Evolutionary conservation across 2,113 vertebrate species (phyloP).

Genomic region (Oreochromis tanganicae): DNA sequence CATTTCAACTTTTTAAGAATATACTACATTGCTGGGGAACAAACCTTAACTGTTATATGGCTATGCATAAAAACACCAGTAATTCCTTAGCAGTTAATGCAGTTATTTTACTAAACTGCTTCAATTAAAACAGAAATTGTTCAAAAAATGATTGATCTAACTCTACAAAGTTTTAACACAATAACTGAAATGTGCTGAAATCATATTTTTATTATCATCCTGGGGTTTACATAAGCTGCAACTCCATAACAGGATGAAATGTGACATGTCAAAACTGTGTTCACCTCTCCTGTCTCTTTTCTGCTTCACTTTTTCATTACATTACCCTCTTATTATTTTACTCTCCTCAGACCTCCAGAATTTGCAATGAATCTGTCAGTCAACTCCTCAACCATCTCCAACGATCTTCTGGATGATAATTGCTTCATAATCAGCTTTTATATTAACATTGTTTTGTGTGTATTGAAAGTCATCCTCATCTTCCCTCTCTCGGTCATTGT

Average conservation of each 20-base stretch:
- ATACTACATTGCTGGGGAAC: too few species aligned
- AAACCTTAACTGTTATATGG: too few species aligned
- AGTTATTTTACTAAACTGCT: too few species aligned
- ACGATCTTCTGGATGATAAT: rapidly evolving
- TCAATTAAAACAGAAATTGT: too few species aligned
- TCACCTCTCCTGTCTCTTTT: not conserved
- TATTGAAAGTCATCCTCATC: not conserved
- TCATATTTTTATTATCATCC: too few species aligned
- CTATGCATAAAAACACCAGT: too few species aligned
- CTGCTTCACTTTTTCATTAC: not conserved
- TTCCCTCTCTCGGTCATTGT: not conserved
- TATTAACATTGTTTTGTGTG: not conserved
- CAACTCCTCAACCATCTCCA: not conserved
- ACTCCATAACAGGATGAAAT: not conserved
- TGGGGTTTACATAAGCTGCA: not conserved
- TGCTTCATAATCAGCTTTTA: not conserved
- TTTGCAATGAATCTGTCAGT: not conserved
- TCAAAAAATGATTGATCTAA: too few species aligned
- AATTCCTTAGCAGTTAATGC: too few species aligned
- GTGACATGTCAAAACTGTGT: not conserved
- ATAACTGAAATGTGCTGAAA: too few species aligned
- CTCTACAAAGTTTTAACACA: too few species aligned
- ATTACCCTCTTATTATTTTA: not conserved
- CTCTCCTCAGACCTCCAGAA: not conserved
- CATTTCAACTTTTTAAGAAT: not conserved